Evolutionary conservation across 1,140 invertebrate species (phyloP), one percentile per base, ranked within the genome.

Genomic region (Samia ricini): DNA sequence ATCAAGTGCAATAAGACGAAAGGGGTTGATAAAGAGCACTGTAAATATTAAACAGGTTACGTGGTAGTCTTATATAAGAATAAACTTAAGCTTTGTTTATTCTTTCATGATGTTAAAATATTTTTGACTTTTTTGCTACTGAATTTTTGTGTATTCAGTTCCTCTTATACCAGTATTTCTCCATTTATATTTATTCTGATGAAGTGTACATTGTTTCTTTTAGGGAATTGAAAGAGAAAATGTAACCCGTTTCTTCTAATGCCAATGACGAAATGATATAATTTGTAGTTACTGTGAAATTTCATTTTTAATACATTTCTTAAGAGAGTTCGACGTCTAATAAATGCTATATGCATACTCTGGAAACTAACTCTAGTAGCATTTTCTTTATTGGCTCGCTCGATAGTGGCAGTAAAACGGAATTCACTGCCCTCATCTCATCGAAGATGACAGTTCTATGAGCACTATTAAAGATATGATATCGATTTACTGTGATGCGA

Each of bases 301-400:
- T 1, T n/a, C n/a, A n/a, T 42, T 42, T 42, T 10, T 15, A 42
- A 4, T 42, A 42, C 12, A 4, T 15, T 15, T 42, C n/a, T 42
- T 42, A n/a, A 42, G 33, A 1, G 1, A 42, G n/a, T 15, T 42
- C 10, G 4, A 15, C 12, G 3, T 15, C n/a, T 1, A 1, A 15
- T 29, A 42, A 42, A 42, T 4, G 33, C 26, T 42, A 42, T 42
- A 42, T 42, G 26, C 26, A 29, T 8, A 42, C 33, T 12, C 33
- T 42, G 0, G 33, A 12, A 42, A 42, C n/a, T 12, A 15, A 42
- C n/a, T 49, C 22, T 29, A 60, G 56, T 58, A 60, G 61, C 51
- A 51, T 68, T 66, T 70, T 73, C 64, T 73, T 71, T 73, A 73
- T 67, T 56, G 60, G 22, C 58, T n/a, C 60, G 56, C 48, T 52